Evolutionary conservation across 2,113 vertebrate species (phyloP).

Genomic region (Zeus faber): DNA sequence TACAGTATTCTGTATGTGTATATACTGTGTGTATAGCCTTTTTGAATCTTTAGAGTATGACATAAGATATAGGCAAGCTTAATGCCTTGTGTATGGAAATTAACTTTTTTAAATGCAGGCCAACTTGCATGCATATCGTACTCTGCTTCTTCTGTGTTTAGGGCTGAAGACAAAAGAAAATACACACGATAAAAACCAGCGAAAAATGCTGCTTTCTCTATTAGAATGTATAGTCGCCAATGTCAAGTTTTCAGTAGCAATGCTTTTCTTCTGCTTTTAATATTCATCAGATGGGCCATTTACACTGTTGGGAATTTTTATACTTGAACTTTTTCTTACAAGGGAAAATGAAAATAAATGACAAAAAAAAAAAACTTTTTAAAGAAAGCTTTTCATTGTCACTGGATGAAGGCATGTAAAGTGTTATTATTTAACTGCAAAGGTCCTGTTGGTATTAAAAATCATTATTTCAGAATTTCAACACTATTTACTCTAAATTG

Average conservation of each 20-base stretch:
- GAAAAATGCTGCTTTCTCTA: constrained; percentile 90
- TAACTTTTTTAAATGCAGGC: constrained; percentile 76
- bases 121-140: constrained; percentile 67
- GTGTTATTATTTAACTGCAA: constrained; percentile 90
- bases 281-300: constrained; percentile 91
- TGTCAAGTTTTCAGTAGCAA: constrained; percentile 89
- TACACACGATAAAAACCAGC: constrained; percentile 57
- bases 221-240: constrained; percentile 81
- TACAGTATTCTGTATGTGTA: too few species aligned
- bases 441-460: constrained; percentile 86
- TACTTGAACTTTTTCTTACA: constrained; percentile 99
- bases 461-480: constrained; percentile 91
- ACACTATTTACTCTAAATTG: constrained; percentile 90
- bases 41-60: constrained; percentile 87
- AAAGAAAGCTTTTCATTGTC: constrained; percentile 90
- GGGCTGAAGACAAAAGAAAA: constrained; percentile 57
- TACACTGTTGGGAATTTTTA: constrained; percentile 98
- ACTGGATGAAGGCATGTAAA: constrained; percentile 91
- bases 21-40: constrained; percentile 64
- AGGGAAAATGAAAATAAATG: constrained; percentile 95
- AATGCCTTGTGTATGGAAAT: constrained; percentile 74
- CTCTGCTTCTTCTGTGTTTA: constrained; percentile 76
- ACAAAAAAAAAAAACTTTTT: constrained; percentile 78
- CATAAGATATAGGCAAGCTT: constrained; percentile 79
- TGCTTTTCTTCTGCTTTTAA: constrained; percentile 90